Percentiles rank a stretch among this genome's conserved stretches.
These are phyloP conservation scores for Sus scrofa DNA, from an alignment of 2,113 vertebrate species.

Conservation along the genomic window T2T-Sscrofa CM000814.6:105260501-105261000, in stretches of 20 bases:
- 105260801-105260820: background rate
- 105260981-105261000: accelerated
- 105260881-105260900: background rate
- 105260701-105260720: background rate
- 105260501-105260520: background rate
- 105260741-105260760: background rate
- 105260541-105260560: background rate
- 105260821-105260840: background rate
- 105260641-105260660: background rate
- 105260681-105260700: background rate
- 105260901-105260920: background rate
- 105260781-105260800: background rate
- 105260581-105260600: background rate
- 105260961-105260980: background rate
- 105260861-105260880: background rate
- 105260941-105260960: background rate
- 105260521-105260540: background rate
- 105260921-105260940: background rate
- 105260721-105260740: background rate
- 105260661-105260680: background rate
- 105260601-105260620: background rate
- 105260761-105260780: background rate
- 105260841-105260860: background rate
- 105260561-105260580: background rate
- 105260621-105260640: background rate